Percentiles rank a stretch among this genome's conserved stretches.
Evolutionary conservation across 2,888 invertebrate genomes (phyloP).

Genomic region (Leptopilina myrica): DNA sequence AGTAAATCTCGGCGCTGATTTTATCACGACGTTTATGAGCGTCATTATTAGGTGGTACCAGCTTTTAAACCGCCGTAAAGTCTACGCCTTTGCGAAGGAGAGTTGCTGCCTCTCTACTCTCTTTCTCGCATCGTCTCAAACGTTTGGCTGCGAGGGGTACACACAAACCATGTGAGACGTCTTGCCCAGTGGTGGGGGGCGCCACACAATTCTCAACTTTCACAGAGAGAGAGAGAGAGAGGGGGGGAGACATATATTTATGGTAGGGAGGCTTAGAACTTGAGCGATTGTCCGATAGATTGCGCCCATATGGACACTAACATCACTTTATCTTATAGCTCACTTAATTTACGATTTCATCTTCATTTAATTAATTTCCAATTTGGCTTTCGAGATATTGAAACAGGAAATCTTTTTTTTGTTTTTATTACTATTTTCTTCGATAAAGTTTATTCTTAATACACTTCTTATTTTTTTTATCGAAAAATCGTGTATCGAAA

Average conservation of each 20-base stretch:
- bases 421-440: background rate
- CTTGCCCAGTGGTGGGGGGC: background rate
- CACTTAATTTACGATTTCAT: slow-evolving; percentile 9
- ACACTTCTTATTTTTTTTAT: background rate
- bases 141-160: slow-evolving; percentile 48
- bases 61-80: slow-evolving; percentile 71
- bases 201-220: slow-evolving; percentile 43
- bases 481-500: no score
- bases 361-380: background rate
- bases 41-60: slow-evolving; percentile 75
- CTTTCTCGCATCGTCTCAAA: slow-evolving; percentile 56
- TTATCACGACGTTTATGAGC: slow-evolving; percentile 76
- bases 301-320: slow-evolving; percentile 64
- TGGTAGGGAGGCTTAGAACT: slow-evolving; percentile 70
- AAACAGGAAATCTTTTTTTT: background rate
- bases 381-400: background rate
- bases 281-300: slow-evolving; percentile 72
- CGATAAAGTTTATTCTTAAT: no score
- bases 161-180: background rate
- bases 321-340: slow-evolving; percentile 21
- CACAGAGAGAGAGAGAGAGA: slow-evolving; percentile 28
- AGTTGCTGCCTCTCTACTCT: slow-evolving; percentile 51
- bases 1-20: slow-evolving; percentile 74
- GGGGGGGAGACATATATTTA: slow-evolving; percentile 48
- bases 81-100: slow-evolving; percentile 72